A percentile compares a stretch with the other conserved stretches of the same genome.
Conservation (phyloP, 2,888 invertebrate species). For the Acanthoscelides obtectus region DNA sequence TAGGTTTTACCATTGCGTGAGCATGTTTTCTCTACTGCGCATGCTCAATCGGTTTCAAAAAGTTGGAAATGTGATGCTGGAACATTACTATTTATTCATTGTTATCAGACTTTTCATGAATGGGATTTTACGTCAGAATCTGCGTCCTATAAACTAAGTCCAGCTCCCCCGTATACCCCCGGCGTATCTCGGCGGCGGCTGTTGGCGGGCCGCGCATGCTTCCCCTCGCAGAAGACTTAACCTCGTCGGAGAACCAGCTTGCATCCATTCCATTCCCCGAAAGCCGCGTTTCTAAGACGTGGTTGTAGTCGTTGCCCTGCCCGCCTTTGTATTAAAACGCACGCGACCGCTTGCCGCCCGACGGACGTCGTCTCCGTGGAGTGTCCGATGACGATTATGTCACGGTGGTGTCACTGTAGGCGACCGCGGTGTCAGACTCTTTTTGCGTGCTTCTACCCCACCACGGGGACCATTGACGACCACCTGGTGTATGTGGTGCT, state of each 20-base stretch:
- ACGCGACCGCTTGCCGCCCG: neutral
- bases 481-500: conserved; percentile 16
- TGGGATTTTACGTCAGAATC: neutral
- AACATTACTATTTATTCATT: no score
- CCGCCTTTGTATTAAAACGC: neutral
- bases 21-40: no score
- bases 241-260: neutral
- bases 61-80: no score
- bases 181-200: neutral
- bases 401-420: neutral
- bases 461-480: neutral
- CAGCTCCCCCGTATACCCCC: neutral
- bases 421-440: neutral
- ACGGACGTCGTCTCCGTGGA: neutral
- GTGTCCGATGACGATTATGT: neutral
- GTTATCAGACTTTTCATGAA: no score
- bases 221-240: neutral
- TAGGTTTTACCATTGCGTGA: no score
- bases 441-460: neutral
- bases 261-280: neutral
- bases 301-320: neutral
- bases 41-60: no score
- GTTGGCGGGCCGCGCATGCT: neutral
- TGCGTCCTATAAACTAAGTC: neutral
- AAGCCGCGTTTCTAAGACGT: neutral